A percentile compares a stretch with the other conserved stretches of the same genome.
Evolutionary conservation across 2,797 vertebrate genomes (phyloP).

Genomic region (Sebastes miniatus): DNA sequence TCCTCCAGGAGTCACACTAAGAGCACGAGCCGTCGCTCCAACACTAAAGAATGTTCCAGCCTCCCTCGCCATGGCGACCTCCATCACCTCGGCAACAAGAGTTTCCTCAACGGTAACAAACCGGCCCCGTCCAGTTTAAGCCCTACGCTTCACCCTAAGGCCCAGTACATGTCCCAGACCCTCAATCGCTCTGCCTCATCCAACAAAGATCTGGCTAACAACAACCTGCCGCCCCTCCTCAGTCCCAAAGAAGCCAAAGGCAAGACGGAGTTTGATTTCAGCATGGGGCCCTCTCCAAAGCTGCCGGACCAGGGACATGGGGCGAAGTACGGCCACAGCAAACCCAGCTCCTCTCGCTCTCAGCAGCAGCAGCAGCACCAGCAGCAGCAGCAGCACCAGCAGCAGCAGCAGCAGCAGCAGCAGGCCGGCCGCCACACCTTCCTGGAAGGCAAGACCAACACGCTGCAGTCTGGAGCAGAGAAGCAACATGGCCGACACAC

Average conservation of each 20-base stretch:
- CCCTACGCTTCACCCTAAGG: slow-evolving; percentile 92
- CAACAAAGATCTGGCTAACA: slow-evolving; percentile 94
- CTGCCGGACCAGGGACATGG: slow-evolving; percentile 76
- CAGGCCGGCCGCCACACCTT: slow-evolving; percentile 88
- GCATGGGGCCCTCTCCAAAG: slow-evolving; percentile 82
- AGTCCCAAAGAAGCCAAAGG: slow-evolving; percentile 95
- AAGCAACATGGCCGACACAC: slow-evolving; percentile 91
- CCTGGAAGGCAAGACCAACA: slow-evolving; percentile 93
- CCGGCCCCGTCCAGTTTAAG: slow-evolving; percentile 89
- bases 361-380: slow-evolving; percentile 87
- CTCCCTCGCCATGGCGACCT: slow-evolving; percentile 92
- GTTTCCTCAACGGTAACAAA: slow-evolving; percentile 94
- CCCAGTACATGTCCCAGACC: slow-evolving; percentile 87
- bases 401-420: slow-evolving; percentile 79
- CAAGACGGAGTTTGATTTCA: slow-evolving; percentile 97
- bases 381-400: slow-evolving; percentile 71
- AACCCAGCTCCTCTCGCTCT: slow-evolving; percentile 86
- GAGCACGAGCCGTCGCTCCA: slow-evolving; percentile 91
- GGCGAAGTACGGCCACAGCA: slow-evolving; percentile 85
- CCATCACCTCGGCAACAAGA: slow-evolving; percentile 89
- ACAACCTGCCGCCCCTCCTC: slow-evolving; percentile 95
- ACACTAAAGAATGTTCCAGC: slow-evolving; percentile 94
- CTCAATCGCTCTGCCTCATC: slow-evolving; percentile 89
- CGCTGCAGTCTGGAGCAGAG: slow-evolving; percentile 88
- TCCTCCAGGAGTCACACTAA: slow-evolving; percentile 90